phyloP scores from a whole-genome alignment of 2,113 vertebrate species.

The Archocentrus centrarchus region DNA sequence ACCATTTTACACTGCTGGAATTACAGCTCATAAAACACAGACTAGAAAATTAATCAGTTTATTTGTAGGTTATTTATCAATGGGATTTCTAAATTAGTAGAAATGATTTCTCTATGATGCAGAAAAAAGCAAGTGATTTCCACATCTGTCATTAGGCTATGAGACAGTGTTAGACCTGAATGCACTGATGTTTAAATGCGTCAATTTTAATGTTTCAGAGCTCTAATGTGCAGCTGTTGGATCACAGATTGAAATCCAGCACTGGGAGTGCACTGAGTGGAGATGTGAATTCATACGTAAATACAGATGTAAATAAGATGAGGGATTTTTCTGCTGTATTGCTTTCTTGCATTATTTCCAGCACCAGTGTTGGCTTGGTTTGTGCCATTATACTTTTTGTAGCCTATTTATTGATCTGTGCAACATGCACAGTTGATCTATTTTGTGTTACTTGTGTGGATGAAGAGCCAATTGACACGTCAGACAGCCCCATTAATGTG shows the following conservation, averaged over 20 bases:
- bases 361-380: neutral
- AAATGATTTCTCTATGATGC: neutral
- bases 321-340: neutral
- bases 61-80: neutral
- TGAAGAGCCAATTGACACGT: neutral
- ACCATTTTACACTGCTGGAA: neutral
- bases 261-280: neutral
- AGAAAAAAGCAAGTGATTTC: neutral
- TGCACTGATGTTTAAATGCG: neutral
- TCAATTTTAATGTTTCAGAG: neutral
- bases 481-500: neutral
- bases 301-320: too few species aligned
- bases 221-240: neutral
- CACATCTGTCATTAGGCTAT: neutral
- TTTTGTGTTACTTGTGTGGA: neutral
- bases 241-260: neutral
- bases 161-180: neutral
- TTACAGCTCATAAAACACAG: constrained; percentile 1
- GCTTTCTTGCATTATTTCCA: neutral
- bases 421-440: neutral
- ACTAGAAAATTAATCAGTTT: neutral
- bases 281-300: neutral
- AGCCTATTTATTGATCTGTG: neutral
- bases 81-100: neutral
- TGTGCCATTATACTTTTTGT: neutral